Conservation (phyloP, 2,888 invertebrate genomes). For the Celastrina argiolus region DNA sequence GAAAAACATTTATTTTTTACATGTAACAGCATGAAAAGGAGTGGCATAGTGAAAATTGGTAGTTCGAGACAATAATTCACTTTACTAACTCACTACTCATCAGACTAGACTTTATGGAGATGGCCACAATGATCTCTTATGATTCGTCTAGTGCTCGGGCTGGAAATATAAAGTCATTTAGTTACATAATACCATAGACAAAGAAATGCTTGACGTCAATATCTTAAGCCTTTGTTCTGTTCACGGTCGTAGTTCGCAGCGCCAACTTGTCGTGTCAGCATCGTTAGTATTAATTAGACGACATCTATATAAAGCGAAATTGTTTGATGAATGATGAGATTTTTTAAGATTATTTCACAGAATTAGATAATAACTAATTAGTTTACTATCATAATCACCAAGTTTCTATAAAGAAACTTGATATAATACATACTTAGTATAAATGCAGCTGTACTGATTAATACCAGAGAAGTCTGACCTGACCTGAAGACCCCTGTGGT, state of each 20-base stretch:
- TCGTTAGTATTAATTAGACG: background rate
- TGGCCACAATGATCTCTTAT: background rate
- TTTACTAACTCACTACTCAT: no score
- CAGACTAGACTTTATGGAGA: no score
- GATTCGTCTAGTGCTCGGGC: background rate
- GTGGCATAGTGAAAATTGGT: no score
- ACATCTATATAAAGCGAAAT: constrained; percentile 6
- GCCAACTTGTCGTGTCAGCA: background rate
- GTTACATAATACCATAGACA: constrained; percentile 9
- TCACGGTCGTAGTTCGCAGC: constrained; percentile 5
- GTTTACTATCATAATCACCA: no score
- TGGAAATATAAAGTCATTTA: background rate
- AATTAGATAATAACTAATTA: background rate
- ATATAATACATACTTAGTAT: no score
- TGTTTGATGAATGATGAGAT: background rate
- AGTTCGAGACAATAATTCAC: no score
- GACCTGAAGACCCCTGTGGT: no score
- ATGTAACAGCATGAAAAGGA: no score
- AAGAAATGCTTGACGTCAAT: constrained; percentile 10
- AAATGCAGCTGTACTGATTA: no score
- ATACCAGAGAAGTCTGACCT: no score
- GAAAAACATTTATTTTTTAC: background rate
- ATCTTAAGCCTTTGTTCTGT: constrained; percentile 6
- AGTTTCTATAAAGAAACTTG: no score
- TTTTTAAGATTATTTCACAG: background rate